Percentiles rank a stretch among this genome's conserved stretches.
Evolutionary conservation across 2,797 vertebrate genomes (phyloP).

Genomic region (Antrozous pallidus): DNA sequence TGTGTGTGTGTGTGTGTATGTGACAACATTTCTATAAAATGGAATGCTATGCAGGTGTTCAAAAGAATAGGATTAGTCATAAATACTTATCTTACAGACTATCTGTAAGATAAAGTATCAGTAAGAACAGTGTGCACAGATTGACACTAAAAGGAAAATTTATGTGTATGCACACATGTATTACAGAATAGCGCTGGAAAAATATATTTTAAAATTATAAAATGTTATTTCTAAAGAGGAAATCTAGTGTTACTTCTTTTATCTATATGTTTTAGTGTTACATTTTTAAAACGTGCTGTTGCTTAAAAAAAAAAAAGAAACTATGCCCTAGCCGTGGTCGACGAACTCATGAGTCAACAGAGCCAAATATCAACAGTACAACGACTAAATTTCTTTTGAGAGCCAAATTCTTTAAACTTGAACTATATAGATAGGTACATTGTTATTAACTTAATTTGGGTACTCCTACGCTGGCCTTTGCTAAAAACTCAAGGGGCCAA

Average conservation of each 20-base stretch:
- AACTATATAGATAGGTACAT: no score
- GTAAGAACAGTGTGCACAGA: background rate
- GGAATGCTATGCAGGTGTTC: background rate
- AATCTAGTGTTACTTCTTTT: slow-evolving; percentile 14
- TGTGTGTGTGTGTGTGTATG: no score
- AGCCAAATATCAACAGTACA: no score
- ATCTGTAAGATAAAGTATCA: background rate
- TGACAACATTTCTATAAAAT: background rate
- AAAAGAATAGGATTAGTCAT: background rate
- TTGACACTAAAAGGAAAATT: background rate
- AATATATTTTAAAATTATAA: slow-evolving; percentile 26
- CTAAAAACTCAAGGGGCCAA: no score
- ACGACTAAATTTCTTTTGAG: no score
- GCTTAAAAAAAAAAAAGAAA: background rate
- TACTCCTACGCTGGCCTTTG: no score
- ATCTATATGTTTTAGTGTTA: slow-evolving; percentile 4
- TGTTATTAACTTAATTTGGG: no score
- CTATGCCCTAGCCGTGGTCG: no score
- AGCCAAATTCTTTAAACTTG: no score
- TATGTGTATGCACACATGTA: background rate
- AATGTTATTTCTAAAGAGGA: background rate
- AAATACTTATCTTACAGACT: background rate
- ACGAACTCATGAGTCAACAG: no score
- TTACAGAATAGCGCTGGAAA: background rate
- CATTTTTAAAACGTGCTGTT: background rate